These are phyloP conservation scores for Drosophila formosana DNA, from an alignment of 2,888 invertebrate species.

Conservation along the genomic window DNA sequence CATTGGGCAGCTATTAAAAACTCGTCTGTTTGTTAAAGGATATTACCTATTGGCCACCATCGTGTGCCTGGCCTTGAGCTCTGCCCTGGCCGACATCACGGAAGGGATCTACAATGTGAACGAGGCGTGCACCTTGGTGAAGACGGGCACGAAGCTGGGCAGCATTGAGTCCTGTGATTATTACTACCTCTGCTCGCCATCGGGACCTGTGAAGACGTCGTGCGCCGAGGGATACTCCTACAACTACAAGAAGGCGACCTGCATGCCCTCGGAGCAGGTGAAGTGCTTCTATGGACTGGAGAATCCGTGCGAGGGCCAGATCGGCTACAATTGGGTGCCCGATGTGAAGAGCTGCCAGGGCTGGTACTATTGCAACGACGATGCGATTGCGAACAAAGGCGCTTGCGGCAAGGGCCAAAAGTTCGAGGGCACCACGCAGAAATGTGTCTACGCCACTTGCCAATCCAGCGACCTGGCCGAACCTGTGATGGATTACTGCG, in stretches of 20 bases:
- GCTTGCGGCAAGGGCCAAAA: conserved; percentile 9
- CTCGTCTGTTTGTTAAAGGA: conserved; percentile 27
- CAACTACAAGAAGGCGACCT: conserved; percentile 17
- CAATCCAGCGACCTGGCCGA: not conserved
- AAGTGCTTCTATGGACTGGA: conserved; percentile 51
- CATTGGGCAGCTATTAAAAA: too few relatives aligned
- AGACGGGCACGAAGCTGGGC: conserved; percentile 48
- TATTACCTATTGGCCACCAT: conserved; percentile 54
- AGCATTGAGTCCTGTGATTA: conserved; percentile 55
- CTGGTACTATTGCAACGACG: conserved; percentile 38
- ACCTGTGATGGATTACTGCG: conserved; percentile 13
- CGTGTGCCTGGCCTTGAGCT: conserved; percentile 40
- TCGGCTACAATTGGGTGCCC: conserved; percentile 43
- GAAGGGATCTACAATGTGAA: conserved; percentile 71
- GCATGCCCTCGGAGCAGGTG: conserved; percentile 35
- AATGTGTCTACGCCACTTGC: conserved; percentile 47
- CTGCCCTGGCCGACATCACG: conserved; percentile 31
- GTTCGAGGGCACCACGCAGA: not conserved
- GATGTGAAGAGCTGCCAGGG: conserved; percentile 26
- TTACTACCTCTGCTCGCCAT: conserved; percentile 46
- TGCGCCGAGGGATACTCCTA: conserved; percentile 44
- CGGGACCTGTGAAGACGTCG: conserved; percentile 35
- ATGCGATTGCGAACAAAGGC: not conserved
- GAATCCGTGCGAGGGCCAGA: conserved; percentile 34
- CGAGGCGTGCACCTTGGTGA: conserved; percentile 41